phyloP scores from a whole-genome alignment of 2,113 vertebrate species.

The Lipotes vexillifer region DNA sequence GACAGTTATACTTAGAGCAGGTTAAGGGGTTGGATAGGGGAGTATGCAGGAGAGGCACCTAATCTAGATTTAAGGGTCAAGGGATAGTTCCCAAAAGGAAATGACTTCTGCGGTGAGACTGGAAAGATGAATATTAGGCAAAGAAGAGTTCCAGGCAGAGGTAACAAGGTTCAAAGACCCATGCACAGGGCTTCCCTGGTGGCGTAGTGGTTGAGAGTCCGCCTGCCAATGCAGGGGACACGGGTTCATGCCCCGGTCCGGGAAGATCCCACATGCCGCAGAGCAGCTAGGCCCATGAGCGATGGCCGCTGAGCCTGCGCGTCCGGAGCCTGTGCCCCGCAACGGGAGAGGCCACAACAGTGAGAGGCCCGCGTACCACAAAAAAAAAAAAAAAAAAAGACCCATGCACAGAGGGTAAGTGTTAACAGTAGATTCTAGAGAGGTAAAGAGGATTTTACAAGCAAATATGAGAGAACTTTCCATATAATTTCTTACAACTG shows the following conservation, averaged over 20 bases:
- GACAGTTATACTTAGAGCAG: background rate
- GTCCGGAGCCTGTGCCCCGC: too few species aligned
- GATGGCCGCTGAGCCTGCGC: too few species aligned
- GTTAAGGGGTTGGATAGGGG: background rate
- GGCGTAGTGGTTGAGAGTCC: too few species aligned
- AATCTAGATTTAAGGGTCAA: slow-evolving; percentile 6
- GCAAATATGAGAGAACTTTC: background rate
- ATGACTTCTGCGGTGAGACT: background rate
- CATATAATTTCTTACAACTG: background rate
- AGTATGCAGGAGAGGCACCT: background rate
- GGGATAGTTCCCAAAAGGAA: background rate
- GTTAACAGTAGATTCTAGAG: background rate
- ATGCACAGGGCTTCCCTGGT: too few species aligned
- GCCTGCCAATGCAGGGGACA: too few species aligned
- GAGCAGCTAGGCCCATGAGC: too few species aligned
- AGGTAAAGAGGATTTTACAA: background rate
- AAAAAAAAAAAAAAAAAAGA: too few species aligned
- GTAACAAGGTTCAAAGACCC: background rate
- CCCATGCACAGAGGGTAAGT: background rate
- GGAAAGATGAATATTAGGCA: background rate
- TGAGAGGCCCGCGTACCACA: too few species aligned
- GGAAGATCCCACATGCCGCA: too few species aligned
- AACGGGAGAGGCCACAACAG: too few species aligned
- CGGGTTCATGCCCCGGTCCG: too few species aligned
- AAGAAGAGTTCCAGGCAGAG: background rate